Conservation (phyloP, 2,113 vertebrate species). For the Chelonoidis abingdonii region DNA sequence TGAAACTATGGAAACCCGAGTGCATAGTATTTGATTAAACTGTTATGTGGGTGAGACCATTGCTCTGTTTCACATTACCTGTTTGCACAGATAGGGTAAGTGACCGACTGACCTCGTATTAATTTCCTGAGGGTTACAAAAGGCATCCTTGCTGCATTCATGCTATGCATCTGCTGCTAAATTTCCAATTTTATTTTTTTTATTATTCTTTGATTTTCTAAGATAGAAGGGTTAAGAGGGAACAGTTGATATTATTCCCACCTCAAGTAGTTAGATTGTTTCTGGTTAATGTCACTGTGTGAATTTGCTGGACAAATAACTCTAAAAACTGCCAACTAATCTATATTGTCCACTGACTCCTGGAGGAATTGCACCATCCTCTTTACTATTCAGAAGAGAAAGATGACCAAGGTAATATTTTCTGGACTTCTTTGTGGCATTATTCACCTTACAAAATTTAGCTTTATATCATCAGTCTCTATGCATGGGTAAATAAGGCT, state of each 20-base stretch:
- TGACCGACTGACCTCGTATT: background rate
- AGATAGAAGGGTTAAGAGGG: constrained; percentile 46
- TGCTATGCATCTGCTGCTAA: background rate
- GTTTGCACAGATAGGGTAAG: background rate
- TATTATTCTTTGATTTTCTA: constrained; percentile 10
- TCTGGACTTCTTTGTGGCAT: background rate
- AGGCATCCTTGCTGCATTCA: background rate
- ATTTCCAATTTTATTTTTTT: constrained; percentile 22
- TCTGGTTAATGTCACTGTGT: constrained; percentile 10
- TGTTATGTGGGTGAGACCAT: background rate
- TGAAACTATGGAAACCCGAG: background rate
- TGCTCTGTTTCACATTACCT: background rate
- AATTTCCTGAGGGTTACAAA: background rate
- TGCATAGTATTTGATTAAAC: background rate
- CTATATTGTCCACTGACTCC: background rate
- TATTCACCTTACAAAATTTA: constrained; percentile 25
- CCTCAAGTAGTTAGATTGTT: background rate
- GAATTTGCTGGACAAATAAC: background rate
- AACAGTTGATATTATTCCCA: background rate
- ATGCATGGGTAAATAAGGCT: background rate
- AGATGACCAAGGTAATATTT: background rate
- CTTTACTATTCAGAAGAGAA: background rate
- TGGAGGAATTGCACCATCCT: background rate
- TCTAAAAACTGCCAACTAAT: background rate
- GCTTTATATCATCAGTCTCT: constrained; percentile 8